These are phyloP conservation scores for Girardia tigrina DNA, from an alignment of 2,888 invertebrate species.

Conservation along the genomic window DNA sequence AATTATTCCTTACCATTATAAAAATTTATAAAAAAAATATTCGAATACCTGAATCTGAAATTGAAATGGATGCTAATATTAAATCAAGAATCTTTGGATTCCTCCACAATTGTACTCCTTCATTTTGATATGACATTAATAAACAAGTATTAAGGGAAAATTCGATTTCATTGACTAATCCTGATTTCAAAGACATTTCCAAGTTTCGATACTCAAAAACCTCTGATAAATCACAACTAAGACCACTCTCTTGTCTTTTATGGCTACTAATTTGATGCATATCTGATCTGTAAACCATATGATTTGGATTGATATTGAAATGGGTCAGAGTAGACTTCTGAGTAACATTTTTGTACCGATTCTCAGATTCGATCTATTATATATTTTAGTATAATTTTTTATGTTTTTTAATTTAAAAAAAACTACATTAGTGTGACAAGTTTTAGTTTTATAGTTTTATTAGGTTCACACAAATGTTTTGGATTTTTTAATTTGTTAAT, in stretches of 20 bases:
- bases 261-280: constrained; percentile 30
- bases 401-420: too few species aligned
- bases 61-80: constrained; percentile 78
- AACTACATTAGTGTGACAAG: too few species aligned
- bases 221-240: constrained; percentile 30
- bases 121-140: constrained; percentile 78
- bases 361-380: background rate
- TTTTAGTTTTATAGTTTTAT: too few species aligned
- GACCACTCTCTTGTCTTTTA: constrained; percentile 19
- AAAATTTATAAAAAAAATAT: too few species aligned
- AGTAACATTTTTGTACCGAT: constrained; percentile 18
- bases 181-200: constrained; percentile 57
- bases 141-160: constrained; percentile 94
- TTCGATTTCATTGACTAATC: constrained; percentile 93
- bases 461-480: too few species aligned
- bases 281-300: constrained; percentile 34
- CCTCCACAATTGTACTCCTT: constrained; percentile 68
- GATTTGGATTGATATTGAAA: constrained; percentile 13
- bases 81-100: constrained; percentile 74
- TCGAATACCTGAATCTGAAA: constrained; percentile 76
- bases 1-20: too few species aligned
- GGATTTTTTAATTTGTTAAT: too few species aligned
- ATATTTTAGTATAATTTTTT: too few species aligned
- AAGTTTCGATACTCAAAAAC: constrained; percentile 29
- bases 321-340: constrained; percentile 15